These are phyloP conservation scores for Aphrophora alni DNA, from an alignment of 2,888 invertebrate species.

Conservation along the genomic window DNA sequence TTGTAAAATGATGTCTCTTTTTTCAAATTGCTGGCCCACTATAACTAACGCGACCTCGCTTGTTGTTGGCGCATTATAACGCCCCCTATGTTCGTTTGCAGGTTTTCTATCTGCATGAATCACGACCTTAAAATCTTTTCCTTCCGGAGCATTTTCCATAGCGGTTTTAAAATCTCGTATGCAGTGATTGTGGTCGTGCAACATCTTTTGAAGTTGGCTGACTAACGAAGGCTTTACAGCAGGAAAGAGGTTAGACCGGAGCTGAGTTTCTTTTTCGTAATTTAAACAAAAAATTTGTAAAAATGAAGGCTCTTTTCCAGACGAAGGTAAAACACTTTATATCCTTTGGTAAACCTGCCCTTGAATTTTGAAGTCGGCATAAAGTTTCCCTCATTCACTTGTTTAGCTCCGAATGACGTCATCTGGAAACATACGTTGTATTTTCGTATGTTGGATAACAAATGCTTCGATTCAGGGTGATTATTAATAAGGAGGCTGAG, in stretches of 20 bases:
- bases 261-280: too few relatives aligned
- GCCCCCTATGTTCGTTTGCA: not conserved
- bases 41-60: not conserved
- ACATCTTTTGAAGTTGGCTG: too few relatives aligned
- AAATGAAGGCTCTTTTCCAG: too few relatives aligned
- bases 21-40: not conserved
- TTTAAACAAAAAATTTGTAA: too few relatives aligned
- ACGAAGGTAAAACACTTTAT: too few relatives aligned
- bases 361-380: not conserved
- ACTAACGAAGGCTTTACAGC: too few relatives aligned
- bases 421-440: not conserved
- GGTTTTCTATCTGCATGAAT: not conserved
- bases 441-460: not conserved
- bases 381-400: not conserved
- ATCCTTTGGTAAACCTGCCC: not conserved
- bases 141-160: too few relatives aligned
- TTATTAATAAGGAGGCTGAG: not conserved
- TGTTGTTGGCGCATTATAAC: not conserved
- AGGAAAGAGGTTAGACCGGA: too few relatives aligned
- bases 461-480: constrained; percentile 30
- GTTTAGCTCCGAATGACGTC: not conserved
- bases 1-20: not conserved
- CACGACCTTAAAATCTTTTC: not conserved
- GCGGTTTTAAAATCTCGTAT: too few relatives aligned
- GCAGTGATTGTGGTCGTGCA: too few relatives aligned